Conservation (phyloP, 1,140 invertebrate genomes). For the Andricus grossulariae region DNA sequence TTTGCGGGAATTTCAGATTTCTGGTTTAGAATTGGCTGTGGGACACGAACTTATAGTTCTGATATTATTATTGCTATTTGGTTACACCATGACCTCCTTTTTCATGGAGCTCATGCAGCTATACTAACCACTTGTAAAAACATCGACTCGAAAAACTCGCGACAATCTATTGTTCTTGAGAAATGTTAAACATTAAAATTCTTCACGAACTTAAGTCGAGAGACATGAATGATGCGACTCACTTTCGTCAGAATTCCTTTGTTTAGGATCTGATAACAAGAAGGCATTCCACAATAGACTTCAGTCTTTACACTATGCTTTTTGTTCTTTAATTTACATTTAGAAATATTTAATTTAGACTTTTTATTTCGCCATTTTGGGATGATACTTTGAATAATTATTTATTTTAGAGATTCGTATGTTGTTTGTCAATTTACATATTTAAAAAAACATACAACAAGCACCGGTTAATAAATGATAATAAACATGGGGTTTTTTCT, state of each 20-base stretch:
- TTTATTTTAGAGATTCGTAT: no score
- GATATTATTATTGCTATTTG: slow-evolving; percentile 72
- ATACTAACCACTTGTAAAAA: slow-evolving; percentile 73
- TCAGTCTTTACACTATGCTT: no score
- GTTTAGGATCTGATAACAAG: neutral
- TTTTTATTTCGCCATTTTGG: no score
- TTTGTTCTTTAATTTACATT: no score
- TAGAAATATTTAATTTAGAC: no score
- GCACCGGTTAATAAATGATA: no score
- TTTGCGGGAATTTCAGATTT: slow-evolving; percentile 42
- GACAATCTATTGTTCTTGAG: slow-evolving; percentile 55
- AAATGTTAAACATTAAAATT: slow-evolving; percentile 31
- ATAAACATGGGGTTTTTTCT: no score
- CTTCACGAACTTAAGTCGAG: neutral
- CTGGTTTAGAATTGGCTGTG: slow-evolving; percentile 51
- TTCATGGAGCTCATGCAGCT: slow-evolving; percentile 65
- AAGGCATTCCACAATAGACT: no score
- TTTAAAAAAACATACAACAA: no score
- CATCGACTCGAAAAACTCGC: slow-evolving; percentile 66
- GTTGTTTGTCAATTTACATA: no score
- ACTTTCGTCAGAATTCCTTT: neutral
- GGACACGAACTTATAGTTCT: slow-evolving; percentile 63
- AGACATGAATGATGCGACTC: neutral
- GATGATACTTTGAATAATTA: no score
- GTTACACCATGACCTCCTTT: slow-evolving; percentile 75